phyloP scores from a whole-genome alignment of 2,888 invertebrate genomes.

The Phengaris arion region DNA sequence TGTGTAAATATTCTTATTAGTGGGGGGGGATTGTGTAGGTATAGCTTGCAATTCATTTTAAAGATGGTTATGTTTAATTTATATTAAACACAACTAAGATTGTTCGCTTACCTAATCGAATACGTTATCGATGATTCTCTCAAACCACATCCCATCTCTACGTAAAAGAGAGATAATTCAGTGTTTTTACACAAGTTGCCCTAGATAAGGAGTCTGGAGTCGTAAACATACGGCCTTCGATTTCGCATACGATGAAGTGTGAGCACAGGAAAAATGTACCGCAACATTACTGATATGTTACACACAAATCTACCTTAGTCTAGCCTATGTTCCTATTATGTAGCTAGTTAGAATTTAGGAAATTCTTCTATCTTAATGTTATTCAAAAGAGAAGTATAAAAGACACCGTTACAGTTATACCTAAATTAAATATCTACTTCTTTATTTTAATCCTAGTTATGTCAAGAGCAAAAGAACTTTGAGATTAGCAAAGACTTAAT shows the following conservation, averaged over 20 bases:
- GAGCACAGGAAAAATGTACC: background rate
- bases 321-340: too few species aligned
- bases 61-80: background rate
- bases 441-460: background rate
- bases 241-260: slow-evolving; percentile 4
- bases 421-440: too few species aligned
- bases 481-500: background rate
- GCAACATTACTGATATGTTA: background rate
- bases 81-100: background rate
- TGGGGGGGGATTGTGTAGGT: too few species aligned
- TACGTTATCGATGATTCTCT: background rate
- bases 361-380: too few species aligned
- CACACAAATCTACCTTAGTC: too few species aligned
- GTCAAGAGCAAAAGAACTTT: background rate
- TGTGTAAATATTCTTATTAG: too few species aligned
- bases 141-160: background rate
- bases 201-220: slow-evolving; percentile 17
- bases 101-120: background rate
- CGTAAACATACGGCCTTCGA: slow-evolving; percentile 26
- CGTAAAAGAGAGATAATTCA: background rate
- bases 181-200: slow-evolving; percentile 22
- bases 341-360: too few species aligned
- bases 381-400: too few species aligned
- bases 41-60: background rate
- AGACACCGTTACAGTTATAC: too few species aligned